Evolutionary conservation across 1,140 invertebrate genomes (phyloP), one percentile per base, ranked within the genome.

Genomic region (Ylistrum balloti): DNA sequence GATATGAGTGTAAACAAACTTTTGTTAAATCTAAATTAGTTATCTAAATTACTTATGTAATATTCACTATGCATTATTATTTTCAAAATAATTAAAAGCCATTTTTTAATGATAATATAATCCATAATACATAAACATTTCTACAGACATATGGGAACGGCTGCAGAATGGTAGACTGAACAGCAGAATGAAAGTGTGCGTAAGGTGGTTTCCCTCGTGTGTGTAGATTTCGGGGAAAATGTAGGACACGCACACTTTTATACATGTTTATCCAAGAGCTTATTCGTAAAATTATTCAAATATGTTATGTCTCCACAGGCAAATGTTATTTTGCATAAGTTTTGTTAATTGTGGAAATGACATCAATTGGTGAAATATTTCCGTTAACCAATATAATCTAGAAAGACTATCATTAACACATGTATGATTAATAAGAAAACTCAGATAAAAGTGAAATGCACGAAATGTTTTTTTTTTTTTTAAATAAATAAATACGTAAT

Each of bases 211-310:
- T 74, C 56, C 56, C 56, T 74, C 56, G 56, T 74, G 56, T 74
- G 56, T 74, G 56, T 74, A 74, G 56, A 74, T 74, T 74, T 74
- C 56, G 56, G 56, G 56, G 22, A 74, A 74, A 74, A 74, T 74
- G 13, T 74, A 74, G 56, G n/a, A 74, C 56, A 17, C 20, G 22
- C 56, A n/a, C n/a, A n/a, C n/a, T n/a, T n/a, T n/a, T n/a, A n/a
- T n/a, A n/a, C n/a, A n/a, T n/a, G n/a, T 5, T 38, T 38, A 38
- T 38, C 13, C 35, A 38, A 7, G 5, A 38, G 13, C 13, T 7
- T 38, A 38, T 38, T 38, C 35, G 35, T 38, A 38, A 38, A 38
- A 38, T 38, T 38, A 38, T 38, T 38, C 5, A 38, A 38, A 7
- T 38, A 38, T 5, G 5, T 38, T 5, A 38, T 38, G 13, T 13